Base-by-base conservation (phyloP, 2,797 vertebrate species). In the Cyclopterus lumpus region DNA sequence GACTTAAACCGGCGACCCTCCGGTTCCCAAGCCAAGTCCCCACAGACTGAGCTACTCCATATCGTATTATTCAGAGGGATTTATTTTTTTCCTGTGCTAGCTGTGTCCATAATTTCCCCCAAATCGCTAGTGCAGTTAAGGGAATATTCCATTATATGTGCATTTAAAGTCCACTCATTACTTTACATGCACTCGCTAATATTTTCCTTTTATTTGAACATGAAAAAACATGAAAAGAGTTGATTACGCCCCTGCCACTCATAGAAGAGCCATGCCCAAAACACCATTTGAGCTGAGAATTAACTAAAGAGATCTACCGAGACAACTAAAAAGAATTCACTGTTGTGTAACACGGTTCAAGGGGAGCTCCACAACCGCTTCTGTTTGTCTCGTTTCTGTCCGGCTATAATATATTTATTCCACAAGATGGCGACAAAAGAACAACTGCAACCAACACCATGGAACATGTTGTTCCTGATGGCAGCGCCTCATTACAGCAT, bases 341-440 rank as follows among this genome's bases (percentile, higher is more conserved):
- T 71, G 75, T 91, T 89, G 74, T 85, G 76, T 82, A 86, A 83
- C 38, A 64, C 48, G 63, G 38, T 26, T 49, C 9, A 61, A 36
- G 38, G 12, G 32, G 63, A 57, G 49, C 44, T 32, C 12, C 30
- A 28, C 67, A 18, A 30, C 40, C 20, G 2, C 5, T 16, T 53
- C 44, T 1, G 28, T 40, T 26, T 24, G 26, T 67, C 20, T 44
- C 0, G 26, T 38, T 22, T 6, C 59, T 30, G 6, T 5, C 38
- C 32, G 79, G 80, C 62, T 44, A 22, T 24, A 0, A 46, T 48
- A 1, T 8, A 7, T 67, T 55, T 32, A 0, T 3, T 9, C 79
- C 94, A 88, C 77, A n/a, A 84, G 93, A 82, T 86, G 91, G 87
- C 73, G 87, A 77, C 86, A 88, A 76, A 40, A 14, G 34, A 40